These are phyloP conservation scores for Neosalanx taihuensis DNA, from an alignment of 2,797 vertebrate species.

Conservation along the genomic window DNA sequence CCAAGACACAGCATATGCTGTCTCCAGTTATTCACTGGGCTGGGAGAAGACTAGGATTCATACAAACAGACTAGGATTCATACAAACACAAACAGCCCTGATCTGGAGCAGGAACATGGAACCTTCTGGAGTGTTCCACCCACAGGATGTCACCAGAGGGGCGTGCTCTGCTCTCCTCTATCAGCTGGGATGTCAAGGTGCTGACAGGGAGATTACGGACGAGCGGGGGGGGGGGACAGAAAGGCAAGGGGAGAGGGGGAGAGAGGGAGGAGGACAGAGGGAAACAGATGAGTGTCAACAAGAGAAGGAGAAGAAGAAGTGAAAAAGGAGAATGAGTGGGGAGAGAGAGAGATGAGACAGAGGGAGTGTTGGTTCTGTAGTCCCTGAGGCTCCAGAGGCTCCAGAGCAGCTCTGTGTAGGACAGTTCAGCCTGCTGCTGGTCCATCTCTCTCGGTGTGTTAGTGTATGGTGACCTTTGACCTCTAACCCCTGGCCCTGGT, in stretches of 20 bases:
- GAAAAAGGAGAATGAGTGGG: not conserved
- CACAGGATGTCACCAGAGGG: constrained; percentile 31
- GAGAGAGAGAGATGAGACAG: not conserved
- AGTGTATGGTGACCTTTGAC: constrained; percentile 60
- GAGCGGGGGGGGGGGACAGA: not conserved
- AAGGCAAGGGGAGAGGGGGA: not conserved
- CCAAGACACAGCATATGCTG: constrained; percentile 42
- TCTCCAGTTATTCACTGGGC: constrained; percentile 46
- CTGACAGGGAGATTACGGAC: constrained; percentile 2
- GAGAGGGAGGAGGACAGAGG: not conserved
- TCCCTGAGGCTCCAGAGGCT: constrained; percentile 42
- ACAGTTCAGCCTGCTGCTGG: constrained; percentile 12
- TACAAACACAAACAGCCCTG: constrained; percentile 41
- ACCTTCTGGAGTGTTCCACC: constrained; percentile 45
- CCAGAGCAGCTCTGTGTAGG: not conserved
- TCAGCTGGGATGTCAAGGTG: constrained; percentile 3
- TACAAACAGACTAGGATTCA: constrained; percentile 39
- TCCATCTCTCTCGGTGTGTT: constrained; percentile 60
- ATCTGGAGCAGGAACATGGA: constrained; percentile 53
- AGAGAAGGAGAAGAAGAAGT: not conserved
- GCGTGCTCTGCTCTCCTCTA: not conserved
- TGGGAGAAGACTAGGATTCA: constrained; percentile 52
- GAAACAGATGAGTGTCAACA: not conserved
- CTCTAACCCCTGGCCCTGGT: constrained; percentile 50
- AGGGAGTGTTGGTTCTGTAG: constrained; percentile 44